Evolutionary conservation across 2,888 invertebrate genomes (phyloP), one percentile per base, ranked within the genome.

Genomic region (Pandemis heparana): DNA sequence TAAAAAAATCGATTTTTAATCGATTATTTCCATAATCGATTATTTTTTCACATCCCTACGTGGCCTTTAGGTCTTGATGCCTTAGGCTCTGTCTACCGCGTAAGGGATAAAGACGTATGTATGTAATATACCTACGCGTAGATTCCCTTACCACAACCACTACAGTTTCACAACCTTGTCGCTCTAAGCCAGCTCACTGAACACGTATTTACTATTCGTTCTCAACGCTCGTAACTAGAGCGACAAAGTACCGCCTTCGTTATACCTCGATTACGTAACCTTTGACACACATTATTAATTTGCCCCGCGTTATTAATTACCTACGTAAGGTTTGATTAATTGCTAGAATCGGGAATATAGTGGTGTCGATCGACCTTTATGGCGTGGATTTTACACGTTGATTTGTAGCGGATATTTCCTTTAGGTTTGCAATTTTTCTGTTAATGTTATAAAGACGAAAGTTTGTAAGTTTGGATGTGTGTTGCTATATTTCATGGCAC

Each of bases 261-360:
- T 56, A 23, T 23, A 23, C 23, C 56, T 10, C 23, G 56, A 23
- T 63, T 63, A 63, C 63, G 63, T 14, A 14, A 23, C 46, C 46
- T 63, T 46, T 63, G 63, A 63, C 46, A 63, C 12, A 18, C 46
- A 46, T 46, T 63, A 63, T 46, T 63, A 63, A 63, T 63, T 63
- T 63, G 63, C 63, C 32, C 18, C 32, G 46, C 23, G 32, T 23
- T 23, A 63, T 63, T 63, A 63, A 63, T 63, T 63, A 63, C 46
- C 63, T 46, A 23, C 63, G 63, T 63, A 43, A 32, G 9, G 43
- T 63, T 63, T 63, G 63, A 63, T 63, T 43, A 63, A 63, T 63
- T 63, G 41, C 23, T 12, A 46, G 63, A 46, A 63, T 63, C 46
- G 46, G 46, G 23, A 46, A 46, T 46, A 56, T 56, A 56, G 23